Evolutionary conservation across 2,113 vertebrate species (phyloP).

Genomic region (Motacilla alba): DNA sequence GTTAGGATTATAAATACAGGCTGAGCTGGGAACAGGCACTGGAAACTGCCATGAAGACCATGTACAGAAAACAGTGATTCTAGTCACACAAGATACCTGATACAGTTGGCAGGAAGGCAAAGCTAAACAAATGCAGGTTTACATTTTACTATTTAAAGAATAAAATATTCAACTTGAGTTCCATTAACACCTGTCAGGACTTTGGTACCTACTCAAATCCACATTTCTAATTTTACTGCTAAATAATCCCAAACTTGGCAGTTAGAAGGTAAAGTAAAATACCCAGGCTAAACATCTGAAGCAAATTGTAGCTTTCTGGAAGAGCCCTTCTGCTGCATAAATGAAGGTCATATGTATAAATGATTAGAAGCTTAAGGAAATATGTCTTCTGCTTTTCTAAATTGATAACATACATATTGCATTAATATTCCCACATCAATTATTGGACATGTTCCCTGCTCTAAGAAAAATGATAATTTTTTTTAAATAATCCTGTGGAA

Average conservation of each 20-base stretch:
- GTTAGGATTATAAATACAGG: slow-evolving; percentile 31
- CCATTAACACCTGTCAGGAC: slow-evolving; percentile 63
- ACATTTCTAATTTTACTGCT: slow-evolving; percentile 64
- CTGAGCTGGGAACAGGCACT: slow-evolving; percentile 32
- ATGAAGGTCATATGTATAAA: slow-evolving; percentile 61
- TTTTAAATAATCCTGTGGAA: slow-evolving; percentile 16
- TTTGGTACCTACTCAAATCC: slow-evolving; percentile 54
- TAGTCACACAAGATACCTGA: slow-evolving; percentile 60
- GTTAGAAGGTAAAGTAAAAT: slow-evolving; percentile 51
- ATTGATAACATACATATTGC: slow-evolving; percentile 55
- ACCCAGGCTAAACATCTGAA: slow-evolving; percentile 58
- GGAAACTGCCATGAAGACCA: slow-evolving; percentile 51
- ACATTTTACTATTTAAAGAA: slow-evolving; percentile 64
- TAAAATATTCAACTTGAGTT: slow-evolving; percentile 63
- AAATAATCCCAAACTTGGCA: slow-evolving; percentile 65
- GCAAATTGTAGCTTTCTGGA: slow-evolving; percentile 53
- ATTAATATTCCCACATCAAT: slow-evolving; percentile 60
- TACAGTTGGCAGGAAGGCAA: slow-evolving; percentile 49
- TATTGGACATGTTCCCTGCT: slow-evolving; percentile 37
- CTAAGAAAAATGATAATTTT: background rate
- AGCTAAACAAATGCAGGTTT: slow-evolving; percentile 64
- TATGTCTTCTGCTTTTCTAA: slow-evolving; percentile 56
- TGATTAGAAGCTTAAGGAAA: slow-evolving; percentile 66
- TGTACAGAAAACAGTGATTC: slow-evolving; percentile 62
- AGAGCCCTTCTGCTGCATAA: slow-evolving; percentile 53